phyloP scores from a whole-genome alignment of 2,113 vertebrate genomes.

The Ciconia maguari region DNA sequence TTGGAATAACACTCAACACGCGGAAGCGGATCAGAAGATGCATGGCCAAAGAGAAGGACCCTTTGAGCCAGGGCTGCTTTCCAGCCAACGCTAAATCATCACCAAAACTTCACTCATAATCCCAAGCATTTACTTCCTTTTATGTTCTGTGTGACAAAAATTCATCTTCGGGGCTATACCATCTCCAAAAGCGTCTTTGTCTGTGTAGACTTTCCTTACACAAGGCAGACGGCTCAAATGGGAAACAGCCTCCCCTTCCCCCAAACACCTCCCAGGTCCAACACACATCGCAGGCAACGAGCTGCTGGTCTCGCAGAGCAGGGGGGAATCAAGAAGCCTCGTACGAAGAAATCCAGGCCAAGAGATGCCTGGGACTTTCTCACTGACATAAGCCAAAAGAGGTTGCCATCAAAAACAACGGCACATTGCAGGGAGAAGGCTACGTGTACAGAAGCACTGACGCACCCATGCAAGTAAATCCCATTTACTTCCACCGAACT shows the following conservation, averaged over 20 bases:
- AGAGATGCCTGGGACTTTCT: neutral
- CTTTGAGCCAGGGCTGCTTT: neutral
- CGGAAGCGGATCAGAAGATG: neutral
- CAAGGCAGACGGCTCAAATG: neutral
- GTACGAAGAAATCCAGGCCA: neutral
- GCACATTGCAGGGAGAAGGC: neutral
- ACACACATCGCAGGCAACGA: neutral
- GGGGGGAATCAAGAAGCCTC: neutral
- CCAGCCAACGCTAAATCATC: neutral
- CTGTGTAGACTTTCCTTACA: rapidly evolving
- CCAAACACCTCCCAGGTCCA: neutral
- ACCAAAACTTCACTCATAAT: neutral
- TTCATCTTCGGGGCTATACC: neutral
- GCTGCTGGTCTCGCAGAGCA: neutral
- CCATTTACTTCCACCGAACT: neutral
- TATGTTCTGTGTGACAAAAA: neutral
- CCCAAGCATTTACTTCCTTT: neutral
- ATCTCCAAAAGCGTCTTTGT: neutral
- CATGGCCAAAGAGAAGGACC: neutral
- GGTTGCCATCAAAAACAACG: neutral
- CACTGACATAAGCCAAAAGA: neutral
- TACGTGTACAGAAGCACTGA: neutral
- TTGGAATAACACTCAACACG: neutral
- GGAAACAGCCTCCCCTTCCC: neutral
- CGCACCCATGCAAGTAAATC: neutral